Percentiles rank a stretch among this genome's conserved stretches.
These are phyloP conservation scores for Apomyelois bistriatella DNA, from an alignment of 2,888 invertebrate genomes.

Conservation along the genomic window DNA sequence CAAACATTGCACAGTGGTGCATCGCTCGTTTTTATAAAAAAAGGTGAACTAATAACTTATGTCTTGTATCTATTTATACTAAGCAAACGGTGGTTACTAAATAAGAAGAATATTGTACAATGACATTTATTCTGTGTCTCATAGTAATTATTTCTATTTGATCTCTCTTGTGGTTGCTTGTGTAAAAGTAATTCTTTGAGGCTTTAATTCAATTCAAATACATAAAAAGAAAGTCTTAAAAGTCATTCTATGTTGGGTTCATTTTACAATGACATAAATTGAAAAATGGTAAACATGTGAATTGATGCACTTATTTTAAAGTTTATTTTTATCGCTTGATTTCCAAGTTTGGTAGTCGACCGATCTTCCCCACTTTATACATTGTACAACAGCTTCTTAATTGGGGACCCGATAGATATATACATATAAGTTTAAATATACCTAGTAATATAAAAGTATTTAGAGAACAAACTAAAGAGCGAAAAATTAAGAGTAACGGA, in stretches of 20 bases:
- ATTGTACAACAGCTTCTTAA: not conserved
- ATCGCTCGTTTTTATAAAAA: slow-evolving; percentile 56
- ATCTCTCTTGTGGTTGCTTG: not conserved
- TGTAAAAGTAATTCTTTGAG: too few relatives aligned
- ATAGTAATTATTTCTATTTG: not conserved
- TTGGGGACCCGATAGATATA: not conserved
- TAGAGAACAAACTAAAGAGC: slow-evolving; percentile 65
- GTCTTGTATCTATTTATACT: slow-evolving; percentile 62
- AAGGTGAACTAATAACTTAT: slow-evolving; percentile 72
- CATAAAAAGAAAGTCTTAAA: too few relatives aligned
- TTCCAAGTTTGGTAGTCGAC: too few relatives aligned
- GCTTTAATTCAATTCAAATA: too few relatives aligned
- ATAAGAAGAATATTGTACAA: not conserved
- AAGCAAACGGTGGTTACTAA: slow-evolving; percentile 18
- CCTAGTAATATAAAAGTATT: slow-evolving; percentile 54
- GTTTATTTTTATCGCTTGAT: too few relatives aligned
- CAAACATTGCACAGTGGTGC: slow-evolving; percentile 56
- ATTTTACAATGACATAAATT: too few relatives aligned
- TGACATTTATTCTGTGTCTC: not conserved
- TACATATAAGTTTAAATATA: not conserved
- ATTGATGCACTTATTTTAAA: too few relatives aligned
- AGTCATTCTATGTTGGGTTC: too few relatives aligned
- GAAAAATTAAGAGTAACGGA: slow-evolving; percentile 34
- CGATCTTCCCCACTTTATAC: too few relatives aligned
- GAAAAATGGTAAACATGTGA: too few relatives aligned